Evolutionary conservation across 2,888 invertebrate species (phyloP).

Genomic region (Eurytoma californica): DNA sequence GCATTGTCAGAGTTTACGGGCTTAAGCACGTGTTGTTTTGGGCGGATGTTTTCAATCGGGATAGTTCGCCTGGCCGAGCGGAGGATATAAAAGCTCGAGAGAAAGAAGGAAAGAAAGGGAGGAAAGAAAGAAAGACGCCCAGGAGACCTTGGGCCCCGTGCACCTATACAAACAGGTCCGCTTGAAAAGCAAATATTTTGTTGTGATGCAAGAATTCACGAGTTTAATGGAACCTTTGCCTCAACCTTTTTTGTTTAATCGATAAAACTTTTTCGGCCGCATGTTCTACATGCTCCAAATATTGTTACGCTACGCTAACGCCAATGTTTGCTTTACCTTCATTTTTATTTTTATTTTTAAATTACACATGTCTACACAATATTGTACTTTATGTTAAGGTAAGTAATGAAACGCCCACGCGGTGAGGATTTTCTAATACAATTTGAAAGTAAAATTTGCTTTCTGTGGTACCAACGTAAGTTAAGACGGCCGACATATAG

Average conservation of each 20-base stretch:
- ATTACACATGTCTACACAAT: too few species aligned
- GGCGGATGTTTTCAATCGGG: slow-evolving; percentile 69
- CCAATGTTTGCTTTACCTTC: not conserved
- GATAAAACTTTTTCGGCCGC: slow-evolving; percentile 22
- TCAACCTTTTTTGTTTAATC: slow-evolving; percentile 26
- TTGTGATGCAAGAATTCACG: slow-evolving; percentile 72
- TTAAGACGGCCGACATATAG: too few species aligned
- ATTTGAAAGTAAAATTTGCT: too few species aligned
- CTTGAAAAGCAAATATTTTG: slow-evolving; percentile 72
- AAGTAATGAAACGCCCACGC: too few species aligned
- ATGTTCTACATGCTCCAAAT: not conserved
- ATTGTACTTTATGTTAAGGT: too few species aligned
- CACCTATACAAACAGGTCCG: slow-evolving; percentile 72
- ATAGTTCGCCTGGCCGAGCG: slow-evolving; percentile 64
- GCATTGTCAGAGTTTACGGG: slow-evolving; percentile 27
- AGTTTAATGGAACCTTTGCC: slow-evolving; percentile 46
- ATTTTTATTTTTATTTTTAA: not conserved
- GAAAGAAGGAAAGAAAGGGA: slow-evolving; percentile 62
- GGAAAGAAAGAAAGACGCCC: slow-evolving; percentile 64
- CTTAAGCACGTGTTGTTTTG: slow-evolving; percentile 68
- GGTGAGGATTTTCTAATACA: too few species aligned
- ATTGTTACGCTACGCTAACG: not conserved
- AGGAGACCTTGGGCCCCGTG: slow-evolving; percentile 67
- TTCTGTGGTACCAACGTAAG: too few species aligned
- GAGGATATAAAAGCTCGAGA: slow-evolving; percentile 67